Conservation (phyloP, 1,140 invertebrate genomes). For the Cydia splendana region DNA sequence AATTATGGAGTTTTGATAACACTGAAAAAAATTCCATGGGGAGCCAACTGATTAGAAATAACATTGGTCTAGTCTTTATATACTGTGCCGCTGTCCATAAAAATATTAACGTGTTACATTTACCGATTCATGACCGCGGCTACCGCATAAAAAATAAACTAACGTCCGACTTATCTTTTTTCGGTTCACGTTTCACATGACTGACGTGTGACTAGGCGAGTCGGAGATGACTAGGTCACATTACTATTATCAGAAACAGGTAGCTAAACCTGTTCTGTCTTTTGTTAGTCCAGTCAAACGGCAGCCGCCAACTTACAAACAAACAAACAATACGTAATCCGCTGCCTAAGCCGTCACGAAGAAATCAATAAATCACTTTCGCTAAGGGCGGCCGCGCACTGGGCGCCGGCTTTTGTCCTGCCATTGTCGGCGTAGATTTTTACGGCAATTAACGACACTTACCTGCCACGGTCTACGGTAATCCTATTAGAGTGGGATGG, state of each 20-base stretch:
- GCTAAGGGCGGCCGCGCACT: constrained; percentile 50
- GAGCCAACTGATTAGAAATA: neutral
- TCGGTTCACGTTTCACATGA: constrained; percentile 5
- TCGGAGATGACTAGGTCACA: constrained; percentile 8
- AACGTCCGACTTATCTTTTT: constrained; percentile 5
- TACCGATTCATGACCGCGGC: constrained; percentile 34
- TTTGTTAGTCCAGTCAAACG: constrained; percentile 41
- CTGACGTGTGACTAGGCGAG: constrained; percentile 11
- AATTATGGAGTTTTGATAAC: neutral
- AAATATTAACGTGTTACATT: neutral
- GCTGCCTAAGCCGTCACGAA: constrained; percentile 57
- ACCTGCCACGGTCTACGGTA: constrained; percentile 66
- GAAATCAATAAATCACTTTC: constrained; percentile 77
- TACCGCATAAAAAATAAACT: constrained; percentile 32
- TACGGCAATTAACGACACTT: constrained; percentile 77
- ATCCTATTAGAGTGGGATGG: constrained; percentile 68
- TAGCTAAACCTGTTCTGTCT: constrained; percentile 16
- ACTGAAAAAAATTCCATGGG: neutral
- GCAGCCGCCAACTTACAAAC: constrained; percentile 62
- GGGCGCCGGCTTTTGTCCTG: constrained; percentile 68
- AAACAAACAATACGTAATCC: constrained; percentile 70
- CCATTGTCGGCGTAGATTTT: constrained; percentile 69
- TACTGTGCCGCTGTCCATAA: neutral
- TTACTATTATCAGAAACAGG: constrained; percentile 23
- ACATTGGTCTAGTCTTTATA: neutral